Base-by-base conservation (phyloP, 92 coral and sea anemone genomes). In the Blastomussa wellsi region DNA sequence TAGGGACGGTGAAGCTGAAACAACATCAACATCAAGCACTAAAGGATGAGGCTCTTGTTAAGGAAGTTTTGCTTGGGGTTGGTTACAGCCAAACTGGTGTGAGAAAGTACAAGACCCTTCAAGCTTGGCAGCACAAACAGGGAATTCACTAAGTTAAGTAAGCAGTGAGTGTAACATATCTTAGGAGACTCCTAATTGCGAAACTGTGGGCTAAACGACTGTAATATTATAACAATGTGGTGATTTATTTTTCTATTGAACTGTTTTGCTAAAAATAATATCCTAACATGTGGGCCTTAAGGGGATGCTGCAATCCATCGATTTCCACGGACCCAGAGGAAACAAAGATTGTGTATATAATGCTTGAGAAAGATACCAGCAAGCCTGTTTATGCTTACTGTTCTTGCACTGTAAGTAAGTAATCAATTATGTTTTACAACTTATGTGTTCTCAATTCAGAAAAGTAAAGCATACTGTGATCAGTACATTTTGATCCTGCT, bases 291-390 rank as follows among this genome's bases (percentile, higher is more conserved):
- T 76, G 84, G 81, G 89, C 89, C 77, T 55, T 86, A 57, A 66
- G 88, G 73, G 88, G 81, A 74, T 76, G 83, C 88, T 76, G 88
- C 74, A 84, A 84, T 84, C 88, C 88, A 84, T 84, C 88, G 36
- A 77, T 85, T 76, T 85, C 90, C 76, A 87, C 73, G 51, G 90
- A 76, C 49, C 72, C 84, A 38, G 87, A 88, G 80, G 91, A 88
- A 81, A 82, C 68, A 66, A 80, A 87, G 71, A 77, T 87, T 64
- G 83, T 87, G 49, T 80, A 87, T 75, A 60, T 80, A 48, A 86
- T 87, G 53, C 78, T 87, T 32, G 80, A 81, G 81, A 76, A 57
- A 35, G 72, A 82, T 51, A 88, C 91, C 53, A 82, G 80, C 82
- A 76, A 82, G 57, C 91, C 91, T 59, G 91, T 88, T 33, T 88